phyloP scores from a whole-genome alignment of 2,888 invertebrate genomes.

The Thalpophila matura region DNA sequence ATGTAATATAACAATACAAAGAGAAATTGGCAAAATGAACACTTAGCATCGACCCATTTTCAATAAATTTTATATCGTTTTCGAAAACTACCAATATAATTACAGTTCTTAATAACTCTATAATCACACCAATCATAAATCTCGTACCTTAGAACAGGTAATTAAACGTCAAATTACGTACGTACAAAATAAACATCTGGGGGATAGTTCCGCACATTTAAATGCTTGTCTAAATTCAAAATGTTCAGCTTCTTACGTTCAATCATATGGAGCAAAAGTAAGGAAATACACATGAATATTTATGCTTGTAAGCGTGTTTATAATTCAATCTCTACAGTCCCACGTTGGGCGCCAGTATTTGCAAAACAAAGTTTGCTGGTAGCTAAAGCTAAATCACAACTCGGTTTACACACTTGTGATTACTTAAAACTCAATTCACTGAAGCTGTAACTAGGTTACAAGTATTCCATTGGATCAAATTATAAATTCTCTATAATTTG shows the following conservation, averaged over 20 bases:
- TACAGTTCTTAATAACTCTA: neutral
- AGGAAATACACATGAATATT: conserved; percentile 72
- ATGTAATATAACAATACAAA: too few species aligned
- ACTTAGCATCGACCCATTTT: too few species aligned
- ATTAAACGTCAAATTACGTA: neutral
- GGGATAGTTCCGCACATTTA: neutral
- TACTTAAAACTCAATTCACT: conserved; percentile 59
- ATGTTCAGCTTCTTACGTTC: conserved; percentile 49
- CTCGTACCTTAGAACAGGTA: neutral
- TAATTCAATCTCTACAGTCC: conserved; percentile 72
- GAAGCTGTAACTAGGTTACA: conserved; percentile 28
- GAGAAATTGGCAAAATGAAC: too few species aligned
- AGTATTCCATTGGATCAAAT: conserved; percentile 18
- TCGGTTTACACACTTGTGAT: conserved; percentile 64
- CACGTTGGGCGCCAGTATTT: conserved; percentile 72
- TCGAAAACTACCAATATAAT: neutral
- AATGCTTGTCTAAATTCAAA: conserved; percentile 40
- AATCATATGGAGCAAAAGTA: conserved; percentile 57
- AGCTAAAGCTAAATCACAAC: conserved; percentile 68
- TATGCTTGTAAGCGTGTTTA: conserved; percentile 71
- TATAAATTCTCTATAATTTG: conserved; percentile 23
- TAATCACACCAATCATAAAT: neutral
- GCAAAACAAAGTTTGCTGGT: conserved; percentile 70
- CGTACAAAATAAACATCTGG: neutral
- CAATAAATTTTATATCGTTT: too few species aligned